A percentile compares a stretch with the other conserved stretches of the same genome.
Conservation (phyloP, 2,113 vertebrate species). For the Nothobranchius furzeri region DNA sequence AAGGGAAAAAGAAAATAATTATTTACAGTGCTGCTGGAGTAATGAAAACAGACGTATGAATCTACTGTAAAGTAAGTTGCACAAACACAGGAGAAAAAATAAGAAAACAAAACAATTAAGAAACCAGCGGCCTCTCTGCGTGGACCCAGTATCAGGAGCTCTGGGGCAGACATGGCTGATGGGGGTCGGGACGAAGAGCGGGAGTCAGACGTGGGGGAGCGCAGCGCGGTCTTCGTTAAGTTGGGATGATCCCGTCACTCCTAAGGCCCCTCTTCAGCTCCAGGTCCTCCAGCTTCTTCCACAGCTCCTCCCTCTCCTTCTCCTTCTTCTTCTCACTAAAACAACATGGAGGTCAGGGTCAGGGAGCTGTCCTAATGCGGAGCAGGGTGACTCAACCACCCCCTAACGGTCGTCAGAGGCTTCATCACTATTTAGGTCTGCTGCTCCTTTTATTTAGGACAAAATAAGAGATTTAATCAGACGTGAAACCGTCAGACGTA, state of each 20-base stretch:
- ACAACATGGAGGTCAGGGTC: no score
- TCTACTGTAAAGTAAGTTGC: conserved; percentile 98
- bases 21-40: conserved; percentile 99
- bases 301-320: conserved; percentile 97
- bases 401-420: no score
- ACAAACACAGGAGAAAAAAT: conserved; percentile 88
- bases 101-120: conserved; percentile 46
- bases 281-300: conserved; percentile 99
- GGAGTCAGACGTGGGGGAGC: conserved; percentile 57
- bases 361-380: no score
- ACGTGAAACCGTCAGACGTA: no score
- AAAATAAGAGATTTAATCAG: no score
- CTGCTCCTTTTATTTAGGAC: no score
- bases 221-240: conserved; percentile 86
- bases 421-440: no score
- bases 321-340: conserved; percentile 98
- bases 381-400: no score
- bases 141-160: conserved; percentile 77
- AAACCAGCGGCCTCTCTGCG: conserved; percentile 82
- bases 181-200: not conserved
- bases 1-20: conserved; percentile 82
- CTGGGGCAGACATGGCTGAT: conserved; percentile 67
- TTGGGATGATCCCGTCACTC: conserved; percentile 96
- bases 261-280: conserved; percentile 97
- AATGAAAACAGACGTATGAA: conserved; percentile 96